phyloP scores from a whole-genome alignment of 2,888 invertebrate species.

The Leptogaster cylindrica region DNA sequence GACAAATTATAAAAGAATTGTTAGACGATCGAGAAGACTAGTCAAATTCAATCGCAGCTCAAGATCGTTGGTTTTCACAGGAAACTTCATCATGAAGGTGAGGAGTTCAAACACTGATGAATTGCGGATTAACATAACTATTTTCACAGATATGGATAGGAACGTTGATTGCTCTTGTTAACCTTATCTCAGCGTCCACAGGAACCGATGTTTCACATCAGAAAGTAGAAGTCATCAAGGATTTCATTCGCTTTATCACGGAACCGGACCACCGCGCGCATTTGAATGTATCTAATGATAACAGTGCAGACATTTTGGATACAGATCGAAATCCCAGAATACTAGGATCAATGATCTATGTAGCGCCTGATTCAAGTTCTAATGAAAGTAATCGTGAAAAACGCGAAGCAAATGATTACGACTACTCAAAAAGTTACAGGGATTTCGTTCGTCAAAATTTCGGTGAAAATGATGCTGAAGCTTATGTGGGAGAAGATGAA shows the following conservation, averaged over 20 bases:
- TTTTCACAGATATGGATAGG: slow-evolving; percentile 16
- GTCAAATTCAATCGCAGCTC: background rate
- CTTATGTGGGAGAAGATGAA: slow-evolving; percentile 6
- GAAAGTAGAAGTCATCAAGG: background rate
- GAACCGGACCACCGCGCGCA: background rate
- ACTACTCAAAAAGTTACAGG: slow-evolving; percentile 41
- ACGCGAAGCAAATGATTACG: slow-evolving; percentile 28
- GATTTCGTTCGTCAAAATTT: slow-evolving; percentile 45
- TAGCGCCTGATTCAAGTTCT: background rate
- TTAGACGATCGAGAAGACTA: background rate
- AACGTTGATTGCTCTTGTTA: slow-evolving; percentile 7
- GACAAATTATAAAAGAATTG: slow-evolving; percentile 36
- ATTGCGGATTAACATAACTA: background rate
- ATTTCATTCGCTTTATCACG: background rate
- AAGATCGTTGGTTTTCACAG: background rate
- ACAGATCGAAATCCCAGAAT: too few relatives aligned
- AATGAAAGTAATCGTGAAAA: slow-evolving; percentile 4
- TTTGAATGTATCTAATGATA: slow-evolving; percentile 15
- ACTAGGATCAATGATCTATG: background rate
- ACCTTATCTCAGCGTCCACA: background rate
- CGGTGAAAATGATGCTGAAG: slow-evolving; percentile 18
- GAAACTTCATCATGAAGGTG: slow-evolving; percentile 21
- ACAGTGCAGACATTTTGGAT: too few relatives aligned
- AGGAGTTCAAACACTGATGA: background rate
- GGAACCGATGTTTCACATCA: slow-evolving; percentile 3